phyloP scores from a whole-genome alignment of 2,797 vertebrate genomes.

The Moxostoma hubbsi region DNA sequence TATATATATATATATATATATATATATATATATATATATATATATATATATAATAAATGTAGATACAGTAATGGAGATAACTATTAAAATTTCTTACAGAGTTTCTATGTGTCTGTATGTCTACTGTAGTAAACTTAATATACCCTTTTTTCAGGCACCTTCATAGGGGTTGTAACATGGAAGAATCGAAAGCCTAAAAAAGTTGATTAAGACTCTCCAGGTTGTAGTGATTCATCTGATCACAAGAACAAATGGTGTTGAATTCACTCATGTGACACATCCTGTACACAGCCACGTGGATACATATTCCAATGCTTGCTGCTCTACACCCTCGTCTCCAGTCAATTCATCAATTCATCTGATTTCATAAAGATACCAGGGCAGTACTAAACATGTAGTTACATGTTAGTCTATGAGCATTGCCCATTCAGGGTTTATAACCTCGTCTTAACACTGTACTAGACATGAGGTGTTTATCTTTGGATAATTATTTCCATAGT shows the following conservation, averaged over 20 bases:
- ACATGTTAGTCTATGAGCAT: not conserved
- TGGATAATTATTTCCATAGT: not conserved
- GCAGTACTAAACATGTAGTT: too few species aligned
- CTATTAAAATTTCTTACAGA: too few species aligned
- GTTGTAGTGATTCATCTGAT: not conserved
- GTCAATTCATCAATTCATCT: not conserved
- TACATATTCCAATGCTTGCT: not conserved
- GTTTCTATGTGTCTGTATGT: not conserved
- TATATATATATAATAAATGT: too few species aligned
- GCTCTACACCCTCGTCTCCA: not conserved
- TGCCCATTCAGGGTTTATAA: not conserved
- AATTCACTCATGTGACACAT: constrained; percentile 4
- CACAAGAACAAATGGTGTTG: not conserved
- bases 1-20: too few species aligned
- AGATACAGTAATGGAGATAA: not conserved
- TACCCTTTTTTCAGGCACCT: constrained; percentile 76
- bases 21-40: too few species aligned
- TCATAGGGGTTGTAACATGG: constrained; percentile 83
- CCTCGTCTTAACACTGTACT: not conserved
- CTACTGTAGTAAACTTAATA: not conserved
- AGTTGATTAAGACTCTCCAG: constrained; percentile 71
- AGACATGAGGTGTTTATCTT: too few species aligned
- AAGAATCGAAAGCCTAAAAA: constrained; percentile 86
- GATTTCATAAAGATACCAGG: not conserved
- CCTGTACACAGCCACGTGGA: not conserved